A percentile compares a stretch with the other conserved stretches of the same genome.
These are phyloP conservation scores for Nannoperca obscura DNA, from an alignment of 2,797 vertebrate species.

Conservation along the genomic window DNA sequence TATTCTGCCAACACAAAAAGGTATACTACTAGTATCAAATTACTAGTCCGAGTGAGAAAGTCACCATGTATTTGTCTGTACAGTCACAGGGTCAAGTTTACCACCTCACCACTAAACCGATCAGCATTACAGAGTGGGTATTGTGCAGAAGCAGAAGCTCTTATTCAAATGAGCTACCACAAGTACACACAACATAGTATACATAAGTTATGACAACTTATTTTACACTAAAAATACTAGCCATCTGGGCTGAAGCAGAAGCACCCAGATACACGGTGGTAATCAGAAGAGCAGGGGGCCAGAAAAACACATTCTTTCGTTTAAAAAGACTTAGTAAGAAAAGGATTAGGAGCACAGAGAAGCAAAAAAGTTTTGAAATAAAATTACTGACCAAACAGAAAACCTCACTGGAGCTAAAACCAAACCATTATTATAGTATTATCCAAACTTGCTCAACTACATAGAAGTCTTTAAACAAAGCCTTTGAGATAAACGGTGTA, in stretches of 20 bases:
- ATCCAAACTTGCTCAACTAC: background rate
- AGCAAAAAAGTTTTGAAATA: background rate
- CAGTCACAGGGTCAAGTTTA: constrained; percentile 25
- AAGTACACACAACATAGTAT: background rate
- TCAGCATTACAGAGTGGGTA: background rate
- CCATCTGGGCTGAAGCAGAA: background rate
- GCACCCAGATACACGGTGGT: background rate
- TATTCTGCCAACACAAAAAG: constrained; percentile 15
- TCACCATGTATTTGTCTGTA: constrained; percentile 36
- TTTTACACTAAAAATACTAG: background rate
- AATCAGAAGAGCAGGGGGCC: background rate
- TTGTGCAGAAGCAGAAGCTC: background rate
- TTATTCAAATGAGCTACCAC: background rate
- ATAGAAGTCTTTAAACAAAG: background rate
- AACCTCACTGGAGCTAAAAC: background rate
- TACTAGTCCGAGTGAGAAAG: constrained; percentile 25
- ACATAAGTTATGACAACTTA: background rate
- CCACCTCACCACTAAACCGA: constrained; percentile 2
- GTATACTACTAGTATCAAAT: constrained; percentile 21
- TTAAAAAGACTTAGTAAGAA: background rate
- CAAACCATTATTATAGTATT: background rate
- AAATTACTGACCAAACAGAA: background rate
- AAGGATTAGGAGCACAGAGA: background rate
- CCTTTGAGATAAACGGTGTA: background rate
- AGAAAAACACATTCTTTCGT: too few species aligned